A percentile compares a stretch with the other conserved stretches of the same genome.
Conservation (phyloP, 2,797 vertebrate species). For the Siniperca undulata region DNA sequence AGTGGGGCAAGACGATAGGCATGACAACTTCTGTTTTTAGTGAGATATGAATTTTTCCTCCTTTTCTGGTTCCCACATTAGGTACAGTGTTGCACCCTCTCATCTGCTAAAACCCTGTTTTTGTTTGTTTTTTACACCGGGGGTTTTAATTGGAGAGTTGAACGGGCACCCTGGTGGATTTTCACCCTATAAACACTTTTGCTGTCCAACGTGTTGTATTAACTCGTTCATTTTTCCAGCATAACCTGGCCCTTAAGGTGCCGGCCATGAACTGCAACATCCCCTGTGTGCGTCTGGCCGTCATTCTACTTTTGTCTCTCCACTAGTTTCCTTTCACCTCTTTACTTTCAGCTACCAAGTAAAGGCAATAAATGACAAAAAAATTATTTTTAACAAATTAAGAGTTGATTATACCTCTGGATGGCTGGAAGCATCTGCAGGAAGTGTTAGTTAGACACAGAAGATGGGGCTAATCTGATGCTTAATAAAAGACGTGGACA, state of each 20-base stretch:
- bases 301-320: background rate
- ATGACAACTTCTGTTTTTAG: constrained; percentile 31
- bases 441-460: too few species aligned
- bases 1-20: constrained; percentile 9
- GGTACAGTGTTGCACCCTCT: background rate
- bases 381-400: background rate
- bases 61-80: constrained; percentile 13
- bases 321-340: background rate
- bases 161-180: too few species aligned
- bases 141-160: too few species aligned
- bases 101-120: too few species aligned
- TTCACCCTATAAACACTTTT: background rate
- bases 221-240: too few species aligned
- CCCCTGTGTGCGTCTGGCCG: background rate
- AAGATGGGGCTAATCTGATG: too few species aligned
- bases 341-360: background rate
- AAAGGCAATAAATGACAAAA: background rate
- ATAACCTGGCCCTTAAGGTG: background rate
- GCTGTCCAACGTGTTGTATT: background rate
- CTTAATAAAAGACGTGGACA: background rate
- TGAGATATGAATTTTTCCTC: constrained; percentile 17
- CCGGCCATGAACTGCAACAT: background rate
- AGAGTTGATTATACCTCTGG: background rate
- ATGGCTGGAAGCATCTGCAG: too few species aligned
- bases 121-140: too few species aligned